These are phyloP conservation scores for Myopa testacea DNA, from an alignment of 2,888 invertebrate genomes.

Conservation along the genomic window DNA sequence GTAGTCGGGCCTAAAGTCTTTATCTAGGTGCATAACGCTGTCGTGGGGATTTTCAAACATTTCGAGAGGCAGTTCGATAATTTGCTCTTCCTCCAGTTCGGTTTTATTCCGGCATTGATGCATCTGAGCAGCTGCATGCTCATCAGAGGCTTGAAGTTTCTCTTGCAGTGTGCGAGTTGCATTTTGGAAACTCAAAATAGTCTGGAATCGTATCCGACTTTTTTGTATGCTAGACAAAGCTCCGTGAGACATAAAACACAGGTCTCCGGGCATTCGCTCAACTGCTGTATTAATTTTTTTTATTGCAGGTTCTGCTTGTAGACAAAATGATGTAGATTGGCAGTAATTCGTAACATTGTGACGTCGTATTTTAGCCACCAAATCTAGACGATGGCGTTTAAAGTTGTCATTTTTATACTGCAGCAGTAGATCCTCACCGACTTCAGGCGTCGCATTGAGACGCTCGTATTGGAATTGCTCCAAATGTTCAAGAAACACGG, in stretches of 20 bases:
- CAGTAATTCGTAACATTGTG: conserved; percentile 14
- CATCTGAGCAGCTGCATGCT: conserved; percentile 39
- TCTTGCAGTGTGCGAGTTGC: conserved; percentile 49
- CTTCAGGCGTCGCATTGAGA: conserved; percentile 48
- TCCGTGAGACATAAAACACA: conserved; percentile 53
- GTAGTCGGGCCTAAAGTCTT: conserved; percentile 52
- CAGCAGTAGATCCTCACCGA: conserved; percentile 51
- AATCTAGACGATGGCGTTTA: conserved; percentile 53
- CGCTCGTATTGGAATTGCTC: conserved; percentile 50
- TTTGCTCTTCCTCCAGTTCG: conserved; percentile 48
- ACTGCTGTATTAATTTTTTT: not conserved
- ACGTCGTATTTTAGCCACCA: conserved; percentile 51
- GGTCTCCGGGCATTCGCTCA: conserved; percentile 49
- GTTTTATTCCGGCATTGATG: conserved; percentile 24
- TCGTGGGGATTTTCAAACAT: conserved; percentile 57
- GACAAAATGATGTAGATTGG: too few relatives aligned
- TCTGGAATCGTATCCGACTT: conserved; percentile 51
- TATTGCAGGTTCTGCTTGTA: not conserved
- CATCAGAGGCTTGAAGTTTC: conserved; percentile 50
- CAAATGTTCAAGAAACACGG: conserved; percentile 51
- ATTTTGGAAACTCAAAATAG: conserved; percentile 50
- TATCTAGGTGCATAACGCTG: conserved; percentile 51
- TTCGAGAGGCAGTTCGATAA: conserved; percentile 54
- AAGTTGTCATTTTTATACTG: conserved; percentile 54
- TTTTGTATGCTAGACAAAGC: conserved; percentile 50